Evolutionary conservation across 64 coral and sea anemone genomes (phyloP).

Genomic region (Porites australiensis): DNA sequence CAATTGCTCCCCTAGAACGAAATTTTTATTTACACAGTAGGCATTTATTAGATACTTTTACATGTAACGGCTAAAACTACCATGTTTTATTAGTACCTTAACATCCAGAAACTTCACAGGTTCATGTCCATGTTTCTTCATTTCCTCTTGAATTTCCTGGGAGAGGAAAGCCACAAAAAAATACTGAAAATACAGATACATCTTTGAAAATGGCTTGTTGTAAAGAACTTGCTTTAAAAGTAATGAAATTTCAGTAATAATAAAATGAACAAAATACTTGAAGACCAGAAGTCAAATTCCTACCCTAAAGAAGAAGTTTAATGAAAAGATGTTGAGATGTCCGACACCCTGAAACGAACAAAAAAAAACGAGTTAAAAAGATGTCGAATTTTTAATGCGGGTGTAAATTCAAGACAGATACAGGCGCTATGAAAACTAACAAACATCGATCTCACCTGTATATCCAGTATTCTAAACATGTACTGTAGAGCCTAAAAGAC

Average conservation of each 20-base stretch:
- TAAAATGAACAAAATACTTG: no score
- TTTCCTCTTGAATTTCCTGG: constrained; percentile 97
- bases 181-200: no score
- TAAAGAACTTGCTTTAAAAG: not conserved
- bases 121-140: constrained; percentile 96
- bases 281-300: constrained; percentile 21
- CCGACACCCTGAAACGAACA: constrained; percentile 74
- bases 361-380: not conserved
- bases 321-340: constrained; percentile 88
- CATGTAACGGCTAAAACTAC: not conserved
- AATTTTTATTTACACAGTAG: no score
- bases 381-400: no score
- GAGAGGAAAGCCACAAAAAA: not conserved
- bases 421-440: not conserved
- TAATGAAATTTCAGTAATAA: not conserved
- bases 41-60: no score
- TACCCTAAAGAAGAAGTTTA: constrained; percentile 99
- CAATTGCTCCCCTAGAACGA: no score
- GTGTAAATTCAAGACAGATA: not conserved
- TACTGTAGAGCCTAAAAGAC: constrained; percentile 84
- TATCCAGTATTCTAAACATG: constrained; percentile 94
- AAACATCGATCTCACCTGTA: constrained; percentile 67
- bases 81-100: constrained; percentile 42
- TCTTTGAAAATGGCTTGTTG: no score
- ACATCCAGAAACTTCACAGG: constrained; percentile 98